These are phyloP conservation scores for Orthosia gothica DNA, from an alignment of 2,888 invertebrate species.

Conservation along the genomic window DNA sequence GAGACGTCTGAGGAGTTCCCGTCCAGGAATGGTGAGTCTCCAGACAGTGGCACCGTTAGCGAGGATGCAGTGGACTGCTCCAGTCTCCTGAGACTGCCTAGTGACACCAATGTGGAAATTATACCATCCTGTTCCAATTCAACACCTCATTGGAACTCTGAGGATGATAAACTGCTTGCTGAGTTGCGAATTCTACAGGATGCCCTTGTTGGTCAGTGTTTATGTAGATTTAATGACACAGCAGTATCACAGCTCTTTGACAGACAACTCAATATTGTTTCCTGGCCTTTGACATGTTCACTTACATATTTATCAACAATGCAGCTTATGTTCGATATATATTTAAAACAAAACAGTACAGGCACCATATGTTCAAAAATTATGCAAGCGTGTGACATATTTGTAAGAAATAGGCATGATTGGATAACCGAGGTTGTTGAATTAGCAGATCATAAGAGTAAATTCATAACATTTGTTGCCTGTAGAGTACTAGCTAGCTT, in stretches of 20 bases:
- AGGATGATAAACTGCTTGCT: constrained; percentile 86
- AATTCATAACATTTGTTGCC: constrained; percentile 95
- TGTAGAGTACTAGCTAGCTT: constrained; percentile 96
- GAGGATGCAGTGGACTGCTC: constrained; percentile 90
- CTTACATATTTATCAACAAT: constrained; percentile 96
- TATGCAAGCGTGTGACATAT: constrained; percentile 95
- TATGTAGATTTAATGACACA: constrained; percentile 95
- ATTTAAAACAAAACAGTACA: constrained; percentile 95
- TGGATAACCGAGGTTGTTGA: constrained; percentile 96
- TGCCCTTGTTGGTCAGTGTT: constrained; percentile 94
- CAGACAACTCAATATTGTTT: constrained; percentile 89
- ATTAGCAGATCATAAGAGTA: constrained; percentile 94
- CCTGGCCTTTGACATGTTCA: constrained; percentile 89
- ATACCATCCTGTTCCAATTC: constrained; percentile 87
- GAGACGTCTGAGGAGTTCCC: constrained; percentile 88
- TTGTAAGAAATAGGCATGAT: constrained; percentile 95
- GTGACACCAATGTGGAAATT: constrained; percentile 80
- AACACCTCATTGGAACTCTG: constrained; percentile 81
- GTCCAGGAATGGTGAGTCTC: constrained; percentile 86
- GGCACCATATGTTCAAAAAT: constrained; percentile 96
- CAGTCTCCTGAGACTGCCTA: constrained; percentile 83
- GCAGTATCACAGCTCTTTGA: constrained; percentile 94
- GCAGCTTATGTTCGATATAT: constrained; percentile 96
- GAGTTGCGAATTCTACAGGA: constrained; percentile 92
- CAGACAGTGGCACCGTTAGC: constrained; percentile 89